Percentiles rank a stretch among this genome's conserved stretches.
Evolutionary conservation across 2,888 invertebrate genomes (phyloP).

Genomic region (Caenorhabditis sp.): DNA sequence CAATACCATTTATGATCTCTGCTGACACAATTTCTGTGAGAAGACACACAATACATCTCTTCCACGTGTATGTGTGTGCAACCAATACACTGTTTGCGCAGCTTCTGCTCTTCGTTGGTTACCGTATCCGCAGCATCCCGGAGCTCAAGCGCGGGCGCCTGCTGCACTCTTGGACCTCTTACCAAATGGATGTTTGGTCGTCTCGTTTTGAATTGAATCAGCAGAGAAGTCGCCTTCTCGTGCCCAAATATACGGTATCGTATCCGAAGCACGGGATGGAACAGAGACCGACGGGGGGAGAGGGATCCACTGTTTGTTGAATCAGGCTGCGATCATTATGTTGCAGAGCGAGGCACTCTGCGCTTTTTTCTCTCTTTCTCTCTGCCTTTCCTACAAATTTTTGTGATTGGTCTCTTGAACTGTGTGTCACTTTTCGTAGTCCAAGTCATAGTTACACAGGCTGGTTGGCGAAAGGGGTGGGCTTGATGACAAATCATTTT

Average conservation of each 20-base stretch:
- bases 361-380: not conserved
- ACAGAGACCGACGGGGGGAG: not conserved
- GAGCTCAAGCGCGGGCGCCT: constrained; percentile 3
- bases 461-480: not conserved
- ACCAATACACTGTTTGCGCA: constrained; percentile 11
- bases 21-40: constrained; percentile 22
- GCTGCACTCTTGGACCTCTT: constrained; percentile 32
- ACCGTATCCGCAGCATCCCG: not conserved
- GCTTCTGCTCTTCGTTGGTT: constrained; percentile 32
- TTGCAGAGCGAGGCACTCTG: constrained; percentile 14
- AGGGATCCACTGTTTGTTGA: constrained; percentile 21
- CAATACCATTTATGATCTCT: constrained; percentile 21
- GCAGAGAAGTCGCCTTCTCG: constrained; percentile 11
- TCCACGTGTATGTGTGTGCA: constrained; percentile 22
- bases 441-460: constrained; percentile 7
- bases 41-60: constrained; percentile 15
- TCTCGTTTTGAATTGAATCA: constrained; percentile 29
- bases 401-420: constrained; percentile 30
- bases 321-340: constrained; percentile 37
- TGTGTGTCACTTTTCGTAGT: constrained; percentile 48
- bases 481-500: constrained; percentile 19
- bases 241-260: constrained; percentile 15
- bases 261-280: not conserved
- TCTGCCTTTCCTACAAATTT: not conserved
- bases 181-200: constrained; percentile 38